Evolutionary conservation across 2,797 vertebrate genomes (phyloP), one percentile per base, ranked within the genome.

Genomic region (Sebastes flavidus): DNA sequence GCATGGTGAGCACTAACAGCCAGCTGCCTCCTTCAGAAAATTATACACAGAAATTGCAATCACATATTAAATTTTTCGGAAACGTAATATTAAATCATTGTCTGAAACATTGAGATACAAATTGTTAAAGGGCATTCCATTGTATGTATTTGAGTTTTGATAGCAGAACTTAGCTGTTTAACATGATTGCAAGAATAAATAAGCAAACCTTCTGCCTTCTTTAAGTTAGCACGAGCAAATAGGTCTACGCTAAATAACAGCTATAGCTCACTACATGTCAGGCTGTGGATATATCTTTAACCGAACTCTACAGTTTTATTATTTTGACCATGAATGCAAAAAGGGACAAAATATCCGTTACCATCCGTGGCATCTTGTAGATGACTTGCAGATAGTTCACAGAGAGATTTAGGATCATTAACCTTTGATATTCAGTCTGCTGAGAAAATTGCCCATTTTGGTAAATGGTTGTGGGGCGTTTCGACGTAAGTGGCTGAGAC

Each of bases 361-460:
- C 22, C 10, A 8, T 66, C 7, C 3, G 4, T 52, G 36, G 12
- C 14, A 30, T 77, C 14, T 67, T 25, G 18, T 20, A 55, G n/a
- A 36, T 65, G 7, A 56, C 55, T 55, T 30, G 25, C 46, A 75
- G 3, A 20, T n/a, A 59, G 24, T 52, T 67, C 46, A 73, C 63
- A 42, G 9, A 66, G 5, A 73, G 24, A 66, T 75, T 62, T 67
- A 38, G 49, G 12, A 52, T 67, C 56, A 42, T 78, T 72, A 56
- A 78, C 32, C 59, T 66, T 58, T 70, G 66, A 80, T 72, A 20
- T 66, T 70, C 65, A 42, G 29, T 54, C 56, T 80, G 24, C 73
- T 77, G 60, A 62, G 30, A 72, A 71, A 76, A 86, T 54, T 58
- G 55, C 18, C 61, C 73, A 30, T 71, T 77, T 80, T 1, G 3